Evolutionary conservation across 2,888 invertebrate species (phyloP).

Genomic region (Xanthia togata): DNA sequence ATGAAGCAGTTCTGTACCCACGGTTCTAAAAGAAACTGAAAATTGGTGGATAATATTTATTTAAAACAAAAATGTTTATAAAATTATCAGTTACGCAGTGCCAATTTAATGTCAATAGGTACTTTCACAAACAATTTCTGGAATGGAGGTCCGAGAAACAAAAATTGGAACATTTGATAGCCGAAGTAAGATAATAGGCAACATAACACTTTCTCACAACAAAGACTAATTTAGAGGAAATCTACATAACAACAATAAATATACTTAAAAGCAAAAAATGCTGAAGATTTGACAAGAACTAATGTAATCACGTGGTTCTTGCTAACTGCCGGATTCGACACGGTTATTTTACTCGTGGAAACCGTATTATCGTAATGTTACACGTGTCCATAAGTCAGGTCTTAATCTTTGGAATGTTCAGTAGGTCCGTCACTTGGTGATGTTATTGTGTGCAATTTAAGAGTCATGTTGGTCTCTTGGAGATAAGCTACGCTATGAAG

Average conservation of each 20-base stretch:
- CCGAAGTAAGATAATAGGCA: not conserved
- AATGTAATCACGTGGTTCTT: conserved; percentile 14
- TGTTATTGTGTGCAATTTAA: conserved; percentile 17
- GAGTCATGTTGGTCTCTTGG: not conserved
- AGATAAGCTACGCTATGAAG: not conserved
- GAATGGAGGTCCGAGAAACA: not conserved
- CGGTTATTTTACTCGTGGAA: conserved; percentile 42
- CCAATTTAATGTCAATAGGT: not conserved
- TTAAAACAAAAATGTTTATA: not conserved
- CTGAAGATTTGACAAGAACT: conserved; percentile 13
- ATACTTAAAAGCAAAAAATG: not conserved
- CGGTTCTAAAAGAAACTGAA: conserved; percentile 33
- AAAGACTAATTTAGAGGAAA: not conserved
- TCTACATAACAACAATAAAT: not conserved
- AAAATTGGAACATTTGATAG: not conserved
- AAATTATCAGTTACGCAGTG: not conserved
- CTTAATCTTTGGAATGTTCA: conserved; percentile 29
- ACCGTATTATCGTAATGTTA: conserved; percentile 27
- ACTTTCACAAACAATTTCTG: not conserved
- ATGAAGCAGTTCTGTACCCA: conserved; percentile 14
- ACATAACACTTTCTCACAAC: not conserved
- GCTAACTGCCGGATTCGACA: conserved; percentile 3
- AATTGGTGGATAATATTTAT: not conserved
- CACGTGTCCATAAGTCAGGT: conserved; percentile 47
- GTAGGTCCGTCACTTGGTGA: not conserved